Percentiles rank a stretch among this genome's conserved stretches.
phyloP scores from a whole-genome alignment of 2,797 vertebrate genomes.

The Octomys mimax region DNA sequence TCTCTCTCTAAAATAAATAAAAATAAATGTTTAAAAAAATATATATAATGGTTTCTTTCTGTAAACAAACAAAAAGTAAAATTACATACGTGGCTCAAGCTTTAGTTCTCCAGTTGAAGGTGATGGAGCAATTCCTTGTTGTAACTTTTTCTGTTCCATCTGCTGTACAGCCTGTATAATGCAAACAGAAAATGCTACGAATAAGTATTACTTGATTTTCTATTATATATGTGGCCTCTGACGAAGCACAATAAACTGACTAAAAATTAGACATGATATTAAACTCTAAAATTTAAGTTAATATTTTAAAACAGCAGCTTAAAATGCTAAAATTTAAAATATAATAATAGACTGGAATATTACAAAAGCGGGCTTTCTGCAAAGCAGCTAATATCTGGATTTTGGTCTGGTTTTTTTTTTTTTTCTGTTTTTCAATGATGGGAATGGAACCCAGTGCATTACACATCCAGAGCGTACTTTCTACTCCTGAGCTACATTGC shows the following conservation, averaged over 20 bases:
- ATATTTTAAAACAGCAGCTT: background rate
- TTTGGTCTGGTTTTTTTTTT: background rate
- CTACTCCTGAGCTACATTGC: background rate
- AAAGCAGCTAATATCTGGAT: background rate
- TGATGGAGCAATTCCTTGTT: constrained; percentile 90
- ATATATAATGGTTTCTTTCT: too few relatives aligned
- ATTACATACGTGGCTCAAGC: constrained; percentile 89
- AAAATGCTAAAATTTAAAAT: constrained; percentile 50
- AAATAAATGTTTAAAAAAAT: too few relatives aligned
- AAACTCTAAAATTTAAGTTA: constrained; percentile 53
- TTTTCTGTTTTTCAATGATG: background rate
- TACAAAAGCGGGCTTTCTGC: background rate
- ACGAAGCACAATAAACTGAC: constrained; percentile 12
- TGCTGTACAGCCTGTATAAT: constrained; percentile 94
- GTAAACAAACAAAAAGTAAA: constrained; percentile 57
- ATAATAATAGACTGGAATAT: background rate
- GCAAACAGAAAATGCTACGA: constrained; percentile 59
- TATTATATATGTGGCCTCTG: background rate
- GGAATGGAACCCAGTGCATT: background rate
- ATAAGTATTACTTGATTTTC: constrained; percentile 36
- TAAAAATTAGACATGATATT: constrained; percentile 34
- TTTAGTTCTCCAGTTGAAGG: constrained; percentile 91
- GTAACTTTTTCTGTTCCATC: constrained; percentile 95
- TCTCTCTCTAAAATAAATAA: too few relatives aligned
- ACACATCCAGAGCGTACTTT: background rate